Evolutionary conservation across 2,888 invertebrate species (phyloP), one percentile per base, ranked within the genome.

Genomic region (Orthosia gothica): DNA sequence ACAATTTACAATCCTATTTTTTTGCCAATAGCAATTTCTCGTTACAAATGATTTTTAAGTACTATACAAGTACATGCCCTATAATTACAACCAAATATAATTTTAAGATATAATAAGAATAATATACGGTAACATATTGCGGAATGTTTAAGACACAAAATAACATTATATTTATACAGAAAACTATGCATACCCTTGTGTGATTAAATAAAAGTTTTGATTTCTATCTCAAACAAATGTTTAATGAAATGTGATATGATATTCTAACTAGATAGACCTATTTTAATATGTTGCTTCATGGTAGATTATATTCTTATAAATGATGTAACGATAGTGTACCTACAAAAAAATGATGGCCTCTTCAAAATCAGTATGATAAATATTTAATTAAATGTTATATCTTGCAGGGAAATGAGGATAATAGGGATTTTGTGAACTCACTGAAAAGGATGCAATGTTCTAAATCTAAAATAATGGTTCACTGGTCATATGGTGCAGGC

Each of bases 31-130:
- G 58, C 20, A 71, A 26, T 40, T 76, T 62, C 64, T 57, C 18
- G 50, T 69, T 61, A 67, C 54, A 76, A 78, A 62, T 54, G 16
- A 58, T 69, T 69, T 70, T 68, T 32, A 57, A 77, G 82, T 76
- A 82, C 76, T 78, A 52, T 47, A 69, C 32, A 64, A 74, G 83
- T 84, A 82, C 74, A 76, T 63, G 66, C 72, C 72, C 77, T 84
- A 64, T 82, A n/a, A 62, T 26, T 67, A 49, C 75, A 86, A 86
- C 84, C 85, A 82, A 86, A 86, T 83, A 77, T 86, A 83, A 79
- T 82, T 81, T 80, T 86, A 86, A 81, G 82, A 71, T 54, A 58
- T 59, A 69, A 59, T 57, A 20, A n/a, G 13, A 54, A 63, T 50
- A 57, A 50, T 58, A 71, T 69, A 40, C 1, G 40, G 52, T 77